These are phyloP conservation scores for Rhinoraja longicauda DNA, from an alignment of 2,797 vertebrate species.

Conservation along the genomic window DNA sequence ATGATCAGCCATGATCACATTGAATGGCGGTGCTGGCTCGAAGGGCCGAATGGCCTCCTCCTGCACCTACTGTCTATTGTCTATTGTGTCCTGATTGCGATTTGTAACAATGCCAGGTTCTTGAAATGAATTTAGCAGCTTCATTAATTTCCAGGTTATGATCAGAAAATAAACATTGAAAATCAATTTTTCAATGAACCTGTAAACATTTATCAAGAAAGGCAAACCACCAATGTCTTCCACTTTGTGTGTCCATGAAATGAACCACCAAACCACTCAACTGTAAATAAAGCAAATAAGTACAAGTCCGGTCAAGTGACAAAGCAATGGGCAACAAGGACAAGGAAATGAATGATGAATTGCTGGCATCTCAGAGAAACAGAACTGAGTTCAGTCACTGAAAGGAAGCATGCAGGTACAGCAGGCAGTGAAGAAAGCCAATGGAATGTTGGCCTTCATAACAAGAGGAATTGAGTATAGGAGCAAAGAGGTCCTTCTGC, in stretches of 20 bases:
- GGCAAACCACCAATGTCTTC: neutral
- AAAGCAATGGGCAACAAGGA: neutral
- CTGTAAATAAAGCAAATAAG: neutral
- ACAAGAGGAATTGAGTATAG: too few species aligned
- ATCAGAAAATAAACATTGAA: slow-evolving; percentile 3
- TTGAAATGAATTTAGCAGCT: neutral
- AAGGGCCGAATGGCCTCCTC: too few species aligned
- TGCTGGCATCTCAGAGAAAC: neutral
- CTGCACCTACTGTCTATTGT: too few species aligned
- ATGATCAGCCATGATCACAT: too few species aligned
- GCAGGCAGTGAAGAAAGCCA: too few species aligned
- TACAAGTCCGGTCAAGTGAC: neutral
- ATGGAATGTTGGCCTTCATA: too few species aligned
- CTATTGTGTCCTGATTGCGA: neutral
- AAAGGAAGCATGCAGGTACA: too few species aligned
- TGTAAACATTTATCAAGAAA: neutral
- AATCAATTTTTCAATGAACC: neutral
- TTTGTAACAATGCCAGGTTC: neutral
- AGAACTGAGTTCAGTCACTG: neutral
- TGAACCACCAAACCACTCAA: neutral
- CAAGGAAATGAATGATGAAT: neutral
- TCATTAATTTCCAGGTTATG: neutral
- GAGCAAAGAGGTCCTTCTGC: too few species aligned
- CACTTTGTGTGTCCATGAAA: neutral
- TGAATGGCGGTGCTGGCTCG: too few species aligned